Evolutionary conservation across 2,113 vertebrate species (phyloP).

Genomic region (Rhinoderma darwinii): DNA sequence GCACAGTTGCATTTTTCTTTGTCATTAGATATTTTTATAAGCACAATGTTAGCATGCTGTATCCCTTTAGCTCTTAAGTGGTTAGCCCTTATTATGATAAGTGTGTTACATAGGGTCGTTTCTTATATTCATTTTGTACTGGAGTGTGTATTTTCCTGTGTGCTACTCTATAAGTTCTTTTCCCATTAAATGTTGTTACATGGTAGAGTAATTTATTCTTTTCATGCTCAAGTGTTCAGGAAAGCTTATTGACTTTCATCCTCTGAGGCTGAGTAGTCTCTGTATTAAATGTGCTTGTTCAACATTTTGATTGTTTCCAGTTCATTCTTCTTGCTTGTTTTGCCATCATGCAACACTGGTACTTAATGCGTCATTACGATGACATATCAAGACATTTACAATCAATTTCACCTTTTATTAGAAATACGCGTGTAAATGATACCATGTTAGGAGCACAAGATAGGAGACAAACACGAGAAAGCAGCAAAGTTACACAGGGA

Average conservation of each 20-base stretch:
- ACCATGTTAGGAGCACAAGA: background rate
- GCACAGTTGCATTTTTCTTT: constrained; percentile 17
- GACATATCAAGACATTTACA: constrained; percentile 18
- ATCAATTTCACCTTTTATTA: constrained; percentile 22
- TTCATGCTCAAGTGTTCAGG: constrained; percentile 58
- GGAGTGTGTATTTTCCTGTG: constrained; percentile 33
- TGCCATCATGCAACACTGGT: constrained; percentile 12
- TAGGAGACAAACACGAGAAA: background rate
- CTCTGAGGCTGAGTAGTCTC: constrained; percentile 48
- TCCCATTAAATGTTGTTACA: constrained; percentile 49
- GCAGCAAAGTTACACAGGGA: background rate
- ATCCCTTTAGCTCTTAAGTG: background rate
- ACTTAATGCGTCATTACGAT: constrained; percentile 33
- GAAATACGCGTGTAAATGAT: background rate
- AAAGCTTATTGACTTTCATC: constrained; percentile 58
- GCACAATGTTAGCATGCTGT: background rate
- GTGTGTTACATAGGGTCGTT: background rate
- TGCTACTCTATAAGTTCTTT: constrained; percentile 32
- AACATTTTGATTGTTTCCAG: constrained; percentile 54
- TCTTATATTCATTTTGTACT: background rate
- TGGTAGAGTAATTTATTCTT: constrained; percentile 45
- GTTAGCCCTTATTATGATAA: constrained; percentile 9
- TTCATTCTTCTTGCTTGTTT: constrained; percentile 51
- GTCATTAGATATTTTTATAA: constrained; percentile 10
- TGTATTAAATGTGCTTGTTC: constrained; percentile 51